phyloP scores from a whole-genome alignment of 2,113 vertebrate genomes.

The Dasyornis broadbenti region DNA sequence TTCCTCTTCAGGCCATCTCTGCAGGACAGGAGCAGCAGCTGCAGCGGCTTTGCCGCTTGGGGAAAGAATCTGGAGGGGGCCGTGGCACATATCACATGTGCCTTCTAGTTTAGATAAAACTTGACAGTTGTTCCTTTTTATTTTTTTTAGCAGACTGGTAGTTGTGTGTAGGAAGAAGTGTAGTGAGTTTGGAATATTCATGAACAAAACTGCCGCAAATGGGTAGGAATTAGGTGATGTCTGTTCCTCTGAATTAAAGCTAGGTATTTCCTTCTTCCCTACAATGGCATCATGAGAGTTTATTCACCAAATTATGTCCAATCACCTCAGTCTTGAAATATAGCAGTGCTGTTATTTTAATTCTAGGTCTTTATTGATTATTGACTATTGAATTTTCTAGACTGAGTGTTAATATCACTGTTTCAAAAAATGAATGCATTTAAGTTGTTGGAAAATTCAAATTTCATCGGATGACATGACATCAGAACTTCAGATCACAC shows the following conservation, averaged over 20 bases:
- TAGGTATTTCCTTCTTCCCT: not conserved
- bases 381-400: not conserved
- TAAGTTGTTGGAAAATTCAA: not conserved
- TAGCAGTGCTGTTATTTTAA: not conserved
- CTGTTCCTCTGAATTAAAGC: not conserved
- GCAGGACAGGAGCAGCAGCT: not conserved
- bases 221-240: not conserved
- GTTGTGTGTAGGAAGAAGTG: not conserved
- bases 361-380: not conserved
- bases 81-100: not conserved
- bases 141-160: not conserved
- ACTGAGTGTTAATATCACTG: not conserved
- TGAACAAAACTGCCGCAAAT: not conserved
- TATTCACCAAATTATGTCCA: not conserved
- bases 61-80: not conserved
- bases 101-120: not conserved
- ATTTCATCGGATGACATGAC: not conserved
- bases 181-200: not conserved
- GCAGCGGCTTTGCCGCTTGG: not conserved
- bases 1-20: not conserved
- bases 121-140: not conserved
- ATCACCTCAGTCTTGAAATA: not conserved
- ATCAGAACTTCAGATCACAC: not conserved
- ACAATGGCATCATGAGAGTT: not conserved
- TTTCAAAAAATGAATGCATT: not conserved